Base-by-base conservation (phyloP, 2,113 vertebrate genomes). In the Onychorhynchus coronatus region DNA sequence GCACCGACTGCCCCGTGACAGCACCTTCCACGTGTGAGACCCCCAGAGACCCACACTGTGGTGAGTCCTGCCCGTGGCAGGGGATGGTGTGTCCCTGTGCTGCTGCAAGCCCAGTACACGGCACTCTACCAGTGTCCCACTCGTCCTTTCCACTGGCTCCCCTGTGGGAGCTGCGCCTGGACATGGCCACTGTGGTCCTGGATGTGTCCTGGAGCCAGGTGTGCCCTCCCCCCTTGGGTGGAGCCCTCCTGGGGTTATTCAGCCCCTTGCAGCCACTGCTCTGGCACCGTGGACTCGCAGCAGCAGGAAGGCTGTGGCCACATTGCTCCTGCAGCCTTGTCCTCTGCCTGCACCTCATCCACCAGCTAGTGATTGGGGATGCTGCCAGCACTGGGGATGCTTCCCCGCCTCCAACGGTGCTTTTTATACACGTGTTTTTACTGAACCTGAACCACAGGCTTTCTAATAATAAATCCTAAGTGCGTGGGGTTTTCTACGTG, bases 61-160 rank as follows among this genome's bases (percentile, higher is more conserved):
- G 22, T 15, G n/a, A 76, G 72, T 50, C 44, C 66, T 68, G 55
- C 27, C 17, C 0, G 0, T 2, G 9, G 10, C 0, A 0, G 24
- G 30, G 42, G 11, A 0, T 10, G 25, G 35, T 39, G 33, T 39
- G 23, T 33, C 39, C 63, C 12, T 62, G 5, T 6, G 3, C 22
- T 23, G 22, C 35, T 76, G 66, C 0, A 1, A 14, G 59, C 49
- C 33, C 46, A 17, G 7, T 11, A 20, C 33, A 3, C 2, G 2
- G 49, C 65, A 18, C 44, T 56, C 2, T 12, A 8, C 17, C 0
- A 1, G 24, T 17, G 31, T 59, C 53, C 35, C 13, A 4, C n/a
- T 61, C 30, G n/a, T n/a, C 28, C 39, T 41, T 59, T 61, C 37
- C n/a, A 7, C 25, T 13, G 8, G 41, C 42, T 52, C 4, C 4